Evolutionary conservation across 2,113 vertebrate genomes (phyloP).

Genomic region (Calidris pugnax): DNA sequence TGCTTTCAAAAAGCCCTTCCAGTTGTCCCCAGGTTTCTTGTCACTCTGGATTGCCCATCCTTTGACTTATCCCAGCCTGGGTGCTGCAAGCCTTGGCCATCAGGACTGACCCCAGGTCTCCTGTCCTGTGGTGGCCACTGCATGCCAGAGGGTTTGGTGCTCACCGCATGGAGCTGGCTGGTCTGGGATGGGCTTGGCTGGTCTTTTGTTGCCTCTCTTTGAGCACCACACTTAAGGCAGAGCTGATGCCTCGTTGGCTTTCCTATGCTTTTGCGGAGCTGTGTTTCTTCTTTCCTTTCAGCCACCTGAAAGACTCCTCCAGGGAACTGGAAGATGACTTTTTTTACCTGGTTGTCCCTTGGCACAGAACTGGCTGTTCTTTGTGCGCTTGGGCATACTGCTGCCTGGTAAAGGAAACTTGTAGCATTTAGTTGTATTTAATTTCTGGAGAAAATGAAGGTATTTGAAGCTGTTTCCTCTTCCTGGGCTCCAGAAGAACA

Average conservation of each 20-base stretch:
- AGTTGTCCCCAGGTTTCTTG: neutral
- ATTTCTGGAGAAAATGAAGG: neutral
- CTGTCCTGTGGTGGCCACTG: rapidly evolving
- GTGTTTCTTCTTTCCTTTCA: neutral
- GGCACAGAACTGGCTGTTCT: neutral
- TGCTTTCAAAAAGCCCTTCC: neutral
- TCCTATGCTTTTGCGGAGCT: neutral
- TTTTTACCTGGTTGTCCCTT: neutral
- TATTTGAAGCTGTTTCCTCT: neutral
- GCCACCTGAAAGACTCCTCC: neutral
- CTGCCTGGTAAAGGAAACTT: neutral
- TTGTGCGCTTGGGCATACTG: neutral
- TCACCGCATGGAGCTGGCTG: neutral
- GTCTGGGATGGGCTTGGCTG: neutral
- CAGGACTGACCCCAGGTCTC: neutral
- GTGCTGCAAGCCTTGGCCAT: rapidly evolving
- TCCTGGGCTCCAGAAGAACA: neutral
- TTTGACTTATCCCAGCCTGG: neutral
- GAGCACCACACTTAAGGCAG: neutral
- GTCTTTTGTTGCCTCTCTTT: neutral
- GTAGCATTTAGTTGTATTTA: neutral
- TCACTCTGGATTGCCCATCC: neutral
- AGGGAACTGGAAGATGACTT: neutral
- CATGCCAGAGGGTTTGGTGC: neutral
- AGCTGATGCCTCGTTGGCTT: neutral